Conservation (phyloP, 2,113 vertebrate species). For the Tragelaphus imberbis region DNA sequence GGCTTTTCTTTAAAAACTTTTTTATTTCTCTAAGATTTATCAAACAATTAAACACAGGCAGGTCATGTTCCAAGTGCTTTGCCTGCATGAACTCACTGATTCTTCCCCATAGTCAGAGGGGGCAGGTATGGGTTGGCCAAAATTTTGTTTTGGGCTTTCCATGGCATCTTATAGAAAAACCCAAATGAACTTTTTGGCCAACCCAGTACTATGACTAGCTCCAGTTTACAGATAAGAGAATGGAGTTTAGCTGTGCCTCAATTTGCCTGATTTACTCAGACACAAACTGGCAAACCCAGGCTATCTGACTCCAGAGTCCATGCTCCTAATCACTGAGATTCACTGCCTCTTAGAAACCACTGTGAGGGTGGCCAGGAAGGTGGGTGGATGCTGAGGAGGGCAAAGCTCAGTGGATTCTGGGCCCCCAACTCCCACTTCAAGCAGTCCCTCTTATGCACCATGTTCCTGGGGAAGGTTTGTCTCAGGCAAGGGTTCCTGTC, state of each 20-base stretch:
- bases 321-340: background rate
- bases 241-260: background rate
- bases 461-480: background rate
- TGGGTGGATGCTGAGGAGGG: background rate
- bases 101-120: background rate
- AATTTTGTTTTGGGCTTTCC: background rate
- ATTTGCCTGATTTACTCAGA: background rate
- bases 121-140: background rate
- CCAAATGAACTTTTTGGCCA: background rate
- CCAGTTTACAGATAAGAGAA: background rate
- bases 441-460: background rate
- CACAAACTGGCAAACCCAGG: background rate
- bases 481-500: background rate
- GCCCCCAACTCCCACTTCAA: background rate
- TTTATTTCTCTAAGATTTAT: background rate
- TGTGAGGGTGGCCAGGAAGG: background rate
- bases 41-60: background rate
- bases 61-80: background rate
- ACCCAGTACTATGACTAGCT: background rate
- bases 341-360: background rate
- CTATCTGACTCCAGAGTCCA: background rate
- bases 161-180: background rate
- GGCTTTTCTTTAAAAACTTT: background rate
- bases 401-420: background rate
- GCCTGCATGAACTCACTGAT: background rate